Evolutionary conservation across 2,113 vertebrate species (phyloP).

Genomic region (Fukomys damarensis): DNA sequence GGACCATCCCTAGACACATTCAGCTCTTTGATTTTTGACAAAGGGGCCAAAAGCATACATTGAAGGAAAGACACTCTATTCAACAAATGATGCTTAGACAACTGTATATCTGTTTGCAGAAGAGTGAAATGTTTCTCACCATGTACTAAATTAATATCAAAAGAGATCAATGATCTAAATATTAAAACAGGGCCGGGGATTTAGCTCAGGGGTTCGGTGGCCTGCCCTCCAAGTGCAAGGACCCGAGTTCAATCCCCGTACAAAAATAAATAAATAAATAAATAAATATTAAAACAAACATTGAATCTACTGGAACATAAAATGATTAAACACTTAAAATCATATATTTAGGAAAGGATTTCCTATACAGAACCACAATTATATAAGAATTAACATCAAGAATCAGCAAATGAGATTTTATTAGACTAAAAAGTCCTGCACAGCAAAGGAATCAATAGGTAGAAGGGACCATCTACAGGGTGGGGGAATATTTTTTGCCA

Average conservation of each 20-base stretch:
- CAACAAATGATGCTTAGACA: not conserved
- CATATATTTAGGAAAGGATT: not conserved
- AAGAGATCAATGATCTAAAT: not conserved
- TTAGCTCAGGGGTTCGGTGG: too few species aligned
- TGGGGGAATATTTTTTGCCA: not conserved
- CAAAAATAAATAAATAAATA: too few species aligned
- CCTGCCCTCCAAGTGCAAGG: too few species aligned
- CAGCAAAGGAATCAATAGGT: not conserved
- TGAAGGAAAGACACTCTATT: not conserved
- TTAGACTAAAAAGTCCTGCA: not conserved
- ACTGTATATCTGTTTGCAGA: not conserved
- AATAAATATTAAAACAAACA: not conserved
- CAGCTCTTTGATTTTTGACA: not conserved
- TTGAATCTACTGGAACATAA: not conserved
- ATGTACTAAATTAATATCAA: not conserved
- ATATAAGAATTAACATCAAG: not conserved
- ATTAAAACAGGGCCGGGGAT: too few species aligned
- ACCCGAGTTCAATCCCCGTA: too few species aligned
- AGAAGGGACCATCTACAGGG: not conserved
- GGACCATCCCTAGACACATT: not conserved
- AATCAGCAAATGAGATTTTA: not conserved
- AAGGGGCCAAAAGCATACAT: not conserved
- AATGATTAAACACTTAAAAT: not conserved
- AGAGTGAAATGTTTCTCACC: not conserved
- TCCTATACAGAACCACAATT: not conserved